Conservation (phyloP, 2,113 vertebrate genomes). For the Aleadryas rufinucha region DNA sequence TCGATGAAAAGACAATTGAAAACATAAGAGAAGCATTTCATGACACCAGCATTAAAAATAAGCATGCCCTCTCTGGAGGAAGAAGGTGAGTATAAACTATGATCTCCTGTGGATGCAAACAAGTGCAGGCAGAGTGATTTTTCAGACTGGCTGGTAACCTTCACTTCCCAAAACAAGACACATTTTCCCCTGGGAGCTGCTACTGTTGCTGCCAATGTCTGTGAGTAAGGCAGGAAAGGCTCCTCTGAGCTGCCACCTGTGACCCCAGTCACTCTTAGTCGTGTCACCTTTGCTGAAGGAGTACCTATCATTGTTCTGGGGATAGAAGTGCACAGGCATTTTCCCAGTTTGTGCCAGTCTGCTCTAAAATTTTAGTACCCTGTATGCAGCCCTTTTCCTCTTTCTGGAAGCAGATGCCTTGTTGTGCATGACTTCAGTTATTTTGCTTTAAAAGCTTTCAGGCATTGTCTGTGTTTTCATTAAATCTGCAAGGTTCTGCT, state of each 20-base stretch:
- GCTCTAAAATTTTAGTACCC: background rate
- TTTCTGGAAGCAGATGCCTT: background rate
- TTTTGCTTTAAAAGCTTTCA: background rate
- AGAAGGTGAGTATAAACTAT: background rate
- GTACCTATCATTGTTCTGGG: background rate
- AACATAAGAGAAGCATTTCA: constrained; percentile 46
- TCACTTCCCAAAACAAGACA: background rate
- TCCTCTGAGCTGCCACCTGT: background rate
- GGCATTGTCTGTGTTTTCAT: background rate
- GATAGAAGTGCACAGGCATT: background rate
- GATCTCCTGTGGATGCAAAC: background rate
- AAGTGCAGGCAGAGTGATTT: background rate
- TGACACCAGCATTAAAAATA: background rate
- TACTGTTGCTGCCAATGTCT: fast-evolving
- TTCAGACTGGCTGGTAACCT: background rate
- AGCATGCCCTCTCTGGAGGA: background rate
- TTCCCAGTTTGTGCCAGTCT: background rate
- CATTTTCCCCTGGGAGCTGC: background rate
- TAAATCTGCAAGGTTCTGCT: background rate
- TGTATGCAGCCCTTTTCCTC: background rate
- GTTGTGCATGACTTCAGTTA: background rate
- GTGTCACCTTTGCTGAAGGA: background rate
- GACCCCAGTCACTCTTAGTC: background rate
- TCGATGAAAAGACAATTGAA: constrained; percentile 55
- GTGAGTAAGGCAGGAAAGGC: background rate